Percentiles rank a stretch among this genome's conserved stretches.
Conservation (phyloP, 2,113 vertebrate genomes). For the Protobothrops mucrosquamatus region DNA sequence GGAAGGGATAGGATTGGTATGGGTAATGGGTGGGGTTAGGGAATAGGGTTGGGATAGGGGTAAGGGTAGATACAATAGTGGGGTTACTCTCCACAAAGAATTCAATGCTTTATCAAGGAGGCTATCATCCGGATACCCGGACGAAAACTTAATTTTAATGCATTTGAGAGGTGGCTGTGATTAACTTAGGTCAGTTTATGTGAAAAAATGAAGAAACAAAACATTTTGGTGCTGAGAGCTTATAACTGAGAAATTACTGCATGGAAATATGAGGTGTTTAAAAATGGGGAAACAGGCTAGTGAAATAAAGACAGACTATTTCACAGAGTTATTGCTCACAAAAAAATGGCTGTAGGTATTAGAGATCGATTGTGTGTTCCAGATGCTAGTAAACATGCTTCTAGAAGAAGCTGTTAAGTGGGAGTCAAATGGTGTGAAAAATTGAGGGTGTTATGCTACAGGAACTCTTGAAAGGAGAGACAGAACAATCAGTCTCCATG, state of each 20-base stretch:
- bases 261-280: neutral
- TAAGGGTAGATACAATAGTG: too few species aligned
- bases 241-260: neutral
- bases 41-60: too few species aligned
- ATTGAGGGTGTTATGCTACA: conserved; percentile 16
- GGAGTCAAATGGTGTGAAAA: conserved; percentile 24
- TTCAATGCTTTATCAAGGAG: too few species aligned
- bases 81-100: too few species aligned
- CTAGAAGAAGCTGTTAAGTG: conserved; percentile 1
- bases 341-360: neutral
- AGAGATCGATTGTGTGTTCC: neutral
- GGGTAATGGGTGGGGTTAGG: too few species aligned
- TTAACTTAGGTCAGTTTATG: neutral
- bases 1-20: too few species aligned
- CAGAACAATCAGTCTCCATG: conserved; percentile 22
- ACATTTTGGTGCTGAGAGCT: neutral
- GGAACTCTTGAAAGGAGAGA: conserved; percentile 18
- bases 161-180: neutral
- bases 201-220: neutral
- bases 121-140: too few species aligned
- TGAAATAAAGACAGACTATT: neutral
- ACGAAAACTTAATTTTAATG: neutral
- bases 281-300: neutral
- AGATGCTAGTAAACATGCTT: neutral
- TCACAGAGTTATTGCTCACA: neutral